Evolutionary conservation across 1,140 invertebrate genomes (phyloP).

Genomic region (Metaphire vulgaris): DNA sequence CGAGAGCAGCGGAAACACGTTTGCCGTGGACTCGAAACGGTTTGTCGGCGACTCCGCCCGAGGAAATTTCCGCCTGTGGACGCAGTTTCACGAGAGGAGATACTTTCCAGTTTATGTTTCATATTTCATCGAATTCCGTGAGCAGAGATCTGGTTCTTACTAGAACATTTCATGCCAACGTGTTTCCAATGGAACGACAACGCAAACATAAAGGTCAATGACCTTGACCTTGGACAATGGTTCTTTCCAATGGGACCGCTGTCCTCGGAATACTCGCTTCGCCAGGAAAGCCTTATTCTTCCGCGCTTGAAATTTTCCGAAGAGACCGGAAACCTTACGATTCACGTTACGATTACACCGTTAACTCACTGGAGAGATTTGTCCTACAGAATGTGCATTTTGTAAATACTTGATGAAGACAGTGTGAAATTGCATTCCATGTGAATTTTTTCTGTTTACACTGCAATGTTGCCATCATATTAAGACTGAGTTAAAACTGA

Average conservation of each 20-base stretch:
- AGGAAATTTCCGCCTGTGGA: background rate
- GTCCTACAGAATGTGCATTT: too few species aligned
- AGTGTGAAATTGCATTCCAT: too few species aligned
- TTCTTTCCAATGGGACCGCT: conserved; percentile 21
- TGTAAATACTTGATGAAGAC: too few species aligned
- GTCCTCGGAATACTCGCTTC: conserved; percentile 19
- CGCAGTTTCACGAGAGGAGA: background rate
- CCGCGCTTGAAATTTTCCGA: too few species aligned
- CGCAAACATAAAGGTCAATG: conserved; percentile 11
- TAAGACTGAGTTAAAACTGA: too few species aligned
- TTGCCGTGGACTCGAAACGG: background rate
- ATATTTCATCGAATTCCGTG: background rate
- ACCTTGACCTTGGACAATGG: conserved; percentile 17
- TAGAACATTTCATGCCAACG: conserved; percentile 14
- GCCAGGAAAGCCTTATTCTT: conserved; percentile 20
- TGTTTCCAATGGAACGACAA: conserved; percentile 25
- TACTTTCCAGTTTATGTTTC: background rate
- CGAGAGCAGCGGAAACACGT: background rate
- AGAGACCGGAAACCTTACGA: too few species aligned
- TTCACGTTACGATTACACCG: too few species aligned
- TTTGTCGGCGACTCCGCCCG: background rate
- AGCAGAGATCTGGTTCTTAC: conserved; percentile 13
- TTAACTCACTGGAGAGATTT: too few species aligned
- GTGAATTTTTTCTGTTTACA: too few species aligned
- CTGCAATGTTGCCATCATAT: too few species aligned